These are phyloP conservation scores for Lordiphosa mommai DNA, from an alignment of 1,140 invertebrate genomes.

Conservation along the genomic window DNA sequence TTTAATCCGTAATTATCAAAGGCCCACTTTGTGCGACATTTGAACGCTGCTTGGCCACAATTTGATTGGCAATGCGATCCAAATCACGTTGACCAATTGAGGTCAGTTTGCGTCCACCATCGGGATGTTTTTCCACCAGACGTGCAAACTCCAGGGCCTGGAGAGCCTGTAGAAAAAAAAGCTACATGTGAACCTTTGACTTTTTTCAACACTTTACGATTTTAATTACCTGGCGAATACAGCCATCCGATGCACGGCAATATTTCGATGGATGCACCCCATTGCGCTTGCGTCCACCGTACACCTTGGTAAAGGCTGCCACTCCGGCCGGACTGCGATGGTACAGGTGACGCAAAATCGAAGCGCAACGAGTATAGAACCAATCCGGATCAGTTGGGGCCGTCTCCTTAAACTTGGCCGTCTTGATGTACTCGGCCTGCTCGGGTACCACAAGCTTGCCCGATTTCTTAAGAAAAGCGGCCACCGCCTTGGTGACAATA, in stretches of 20 bases:
- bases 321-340: slow-evolving; percentile 96
- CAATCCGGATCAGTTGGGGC: slow-evolving; percentile 98
- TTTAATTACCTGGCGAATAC: slow-evolving; percentile 88
- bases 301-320: slow-evolving; percentile 97
- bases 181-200: no score
- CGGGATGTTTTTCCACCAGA: slow-evolving; percentile 93
- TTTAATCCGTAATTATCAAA: not conserved
- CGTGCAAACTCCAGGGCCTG: slow-evolving; percentile 96
- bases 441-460: slow-evolving; percentile 99
- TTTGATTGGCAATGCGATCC: slow-evolving; percentile 97
- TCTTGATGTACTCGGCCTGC: slow-evolving; percentile 97
- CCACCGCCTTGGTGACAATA: slow-evolving; percentile 95
- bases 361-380: slow-evolving; percentile 97
- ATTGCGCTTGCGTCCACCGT: slow-evolving; percentile 97
- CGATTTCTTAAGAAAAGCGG: slow-evolving; percentile 98
- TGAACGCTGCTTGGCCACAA: slow-evolving; percentile 84
- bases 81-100: slow-evolving; percentile 95
- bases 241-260: slow-evolving; percentile 91
- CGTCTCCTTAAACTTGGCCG: slow-evolving; percentile 95
- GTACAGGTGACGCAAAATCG: slow-evolving; percentile 96
- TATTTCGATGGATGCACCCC: slow-evolving; percentile 97
- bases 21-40: not conserved
- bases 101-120: slow-evolving; percentile 95
- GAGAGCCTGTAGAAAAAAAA: slow-evolving; percentile 81
- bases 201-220: not conserved